Percentiles rank a stretch among this genome's conserved stretches.
Evolutionary conservation across 2,888 invertebrate genomes (phyloP).

Genomic region (Microdon myrmicae): DNA sequence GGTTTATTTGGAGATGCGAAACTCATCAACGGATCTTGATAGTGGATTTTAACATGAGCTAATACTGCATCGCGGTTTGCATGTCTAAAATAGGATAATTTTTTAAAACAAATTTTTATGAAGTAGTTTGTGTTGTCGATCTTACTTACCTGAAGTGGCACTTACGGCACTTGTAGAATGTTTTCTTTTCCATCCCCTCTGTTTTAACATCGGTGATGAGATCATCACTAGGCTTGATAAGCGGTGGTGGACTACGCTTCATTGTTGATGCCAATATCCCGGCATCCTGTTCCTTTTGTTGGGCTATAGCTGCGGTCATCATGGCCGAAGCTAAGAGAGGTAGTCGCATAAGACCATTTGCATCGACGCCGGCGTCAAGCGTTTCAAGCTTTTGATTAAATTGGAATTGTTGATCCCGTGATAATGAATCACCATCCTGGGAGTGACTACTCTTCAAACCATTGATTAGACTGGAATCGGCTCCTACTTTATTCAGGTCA

Average conservation of each 20-base stretch:
- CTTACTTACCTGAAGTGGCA: conserved; percentile 83
- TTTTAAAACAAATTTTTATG: not conserved
- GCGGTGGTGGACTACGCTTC: conserved; percentile 67
- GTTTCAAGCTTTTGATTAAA: conserved; percentile 54
- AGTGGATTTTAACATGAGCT: conserved; percentile 75
- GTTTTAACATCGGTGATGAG: conserved; percentile 66
- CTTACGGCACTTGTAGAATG: conserved; percentile 89
- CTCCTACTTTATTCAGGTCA: conserved; percentile 65
- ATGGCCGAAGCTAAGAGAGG: conserved; percentile 60
- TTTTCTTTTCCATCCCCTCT: conserved; percentile 73
- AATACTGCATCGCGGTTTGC: conserved; percentile 74
- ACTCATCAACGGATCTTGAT: conserved; percentile 61
- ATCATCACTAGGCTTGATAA: conserved; percentile 73
- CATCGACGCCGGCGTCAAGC: conserved; percentile 23
- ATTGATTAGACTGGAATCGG: conserved; percentile 51
- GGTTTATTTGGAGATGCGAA: conserved; percentile 36
- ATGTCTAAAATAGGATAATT: conserved; percentile 67
- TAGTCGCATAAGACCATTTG: conserved; percentile 58
- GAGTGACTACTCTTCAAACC: conserved; percentile 61
- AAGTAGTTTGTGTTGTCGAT: not conserved
- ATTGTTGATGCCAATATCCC: conserved; percentile 57
- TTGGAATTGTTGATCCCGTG: conserved; percentile 28
- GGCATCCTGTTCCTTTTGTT: conserved; percentile 63
- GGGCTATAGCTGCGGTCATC: conserved; percentile 62
- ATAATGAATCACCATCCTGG: conserved; percentile 57